Conservation (phyloP, 2,797 vertebrate species). For the Nyctalus aviator region DNA sequence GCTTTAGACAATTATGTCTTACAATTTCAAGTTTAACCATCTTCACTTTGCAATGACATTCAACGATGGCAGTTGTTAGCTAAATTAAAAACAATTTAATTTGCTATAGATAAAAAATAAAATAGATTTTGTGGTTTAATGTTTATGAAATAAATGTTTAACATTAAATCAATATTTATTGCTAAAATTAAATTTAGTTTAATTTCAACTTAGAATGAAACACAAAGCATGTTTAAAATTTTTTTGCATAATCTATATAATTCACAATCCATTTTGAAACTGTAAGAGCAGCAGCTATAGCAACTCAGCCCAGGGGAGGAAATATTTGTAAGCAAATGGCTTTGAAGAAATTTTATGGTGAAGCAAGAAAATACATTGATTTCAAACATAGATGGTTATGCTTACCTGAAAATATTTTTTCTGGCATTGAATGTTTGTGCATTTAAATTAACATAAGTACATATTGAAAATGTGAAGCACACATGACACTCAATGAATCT, state of each 20-base stretch:
- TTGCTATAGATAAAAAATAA: not conserved
- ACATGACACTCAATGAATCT: not conserved
- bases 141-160: not conserved
- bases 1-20: not conserved
- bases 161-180: not conserved
- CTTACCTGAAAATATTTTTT: not conserved
- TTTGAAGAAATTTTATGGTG: constrained; percentile 15
- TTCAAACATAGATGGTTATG: not conserved
- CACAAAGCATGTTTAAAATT: constrained; percentile 5
- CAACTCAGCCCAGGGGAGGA: not conserved
- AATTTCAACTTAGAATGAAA: constrained; percentile 17
- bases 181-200: not conserved
- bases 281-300: constrained; percentile 36
- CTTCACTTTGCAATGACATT: not conserved
- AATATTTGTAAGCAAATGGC: not conserved
- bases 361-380: not conserved
- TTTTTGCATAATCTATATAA: constrained; percentile 43
- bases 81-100: not conserved
- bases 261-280: not conserved
- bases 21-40: not conserved
- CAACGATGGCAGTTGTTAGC: not conserved
- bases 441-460: not conserved
- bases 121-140: not conserved
- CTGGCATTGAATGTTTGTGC: not conserved
- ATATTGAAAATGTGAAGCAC: not conserved